Evolutionary conservation across 2,113 vertebrate species (phyloP).

Genomic region (Tapirus terrestris): DNA sequence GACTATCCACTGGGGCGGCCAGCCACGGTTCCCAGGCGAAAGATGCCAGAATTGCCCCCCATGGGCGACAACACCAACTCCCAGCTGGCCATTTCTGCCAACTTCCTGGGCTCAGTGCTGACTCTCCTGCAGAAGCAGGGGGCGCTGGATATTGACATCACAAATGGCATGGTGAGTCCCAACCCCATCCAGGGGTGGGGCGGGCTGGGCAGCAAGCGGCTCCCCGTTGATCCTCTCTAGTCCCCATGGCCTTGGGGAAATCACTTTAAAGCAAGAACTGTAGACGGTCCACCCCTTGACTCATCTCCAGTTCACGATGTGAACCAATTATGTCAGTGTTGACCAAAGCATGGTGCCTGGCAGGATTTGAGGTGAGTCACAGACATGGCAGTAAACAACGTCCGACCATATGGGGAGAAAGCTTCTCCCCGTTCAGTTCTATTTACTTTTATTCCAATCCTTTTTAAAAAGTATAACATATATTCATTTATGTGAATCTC

Average conservation of each 20-base stretch:
- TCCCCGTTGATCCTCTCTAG: background rate
- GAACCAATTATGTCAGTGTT: background rate
- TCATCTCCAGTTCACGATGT: background rate
- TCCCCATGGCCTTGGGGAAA: background rate
- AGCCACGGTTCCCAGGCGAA: background rate
- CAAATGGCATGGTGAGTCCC: constrained; percentile 76
- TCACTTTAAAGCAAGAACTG: background rate
- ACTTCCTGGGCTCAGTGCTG: constrained; percentile 74
- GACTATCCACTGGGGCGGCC: constrained; percentile 75
- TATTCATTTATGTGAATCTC: background rate
- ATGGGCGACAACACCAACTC: constrained; percentile 76
- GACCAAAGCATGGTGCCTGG: background rate
- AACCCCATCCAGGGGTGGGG: background rate
- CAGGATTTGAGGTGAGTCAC: background rate
- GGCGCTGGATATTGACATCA: constrained; percentile 75
- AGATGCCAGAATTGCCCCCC: constrained; percentile 73
- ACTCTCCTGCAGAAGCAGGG: constrained; percentile 79
- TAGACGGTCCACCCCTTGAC: background rate
- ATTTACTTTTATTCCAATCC: background rate
- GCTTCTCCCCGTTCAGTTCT: background rate
- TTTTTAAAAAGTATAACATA: background rate
- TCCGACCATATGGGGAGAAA: background rate
- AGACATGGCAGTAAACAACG: background rate
- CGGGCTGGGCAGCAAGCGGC: background rate
- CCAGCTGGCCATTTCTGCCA: constrained; percentile 75